phyloP scores from a whole-genome alignment of 2,888 invertebrate genomes.

The Marronus borbonicus region DNA sequence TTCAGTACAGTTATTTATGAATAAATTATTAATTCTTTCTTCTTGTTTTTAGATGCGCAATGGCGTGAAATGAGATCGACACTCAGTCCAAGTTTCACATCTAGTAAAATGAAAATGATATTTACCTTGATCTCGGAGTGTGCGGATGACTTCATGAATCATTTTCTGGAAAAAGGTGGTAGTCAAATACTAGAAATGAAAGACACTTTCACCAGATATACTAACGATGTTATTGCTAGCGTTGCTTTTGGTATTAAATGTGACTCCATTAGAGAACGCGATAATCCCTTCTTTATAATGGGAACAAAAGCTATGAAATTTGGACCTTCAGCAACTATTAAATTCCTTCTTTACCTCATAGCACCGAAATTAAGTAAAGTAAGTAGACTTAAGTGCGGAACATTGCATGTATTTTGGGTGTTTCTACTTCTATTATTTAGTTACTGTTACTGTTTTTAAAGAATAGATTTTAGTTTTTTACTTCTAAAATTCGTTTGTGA shows the following conservation, averaged over 20 bases:
- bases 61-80: constrained; percentile 65
- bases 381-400: background rate
- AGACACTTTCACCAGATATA: constrained; percentile 70
- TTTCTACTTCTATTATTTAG: background rate
- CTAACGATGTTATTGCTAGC: constrained; percentile 72
- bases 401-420: background rate
- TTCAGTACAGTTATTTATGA: no score
- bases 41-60: background rate
- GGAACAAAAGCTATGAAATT: constrained; percentile 68
- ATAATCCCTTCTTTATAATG: constrained; percentile 72
- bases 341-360: constrained; percentile 2
- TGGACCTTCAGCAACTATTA: background rate
- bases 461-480: no score
- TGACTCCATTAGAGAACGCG: constrained; percentile 70
- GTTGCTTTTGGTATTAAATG: constrained; percentile 72
- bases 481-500: no score
- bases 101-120: constrained; percentile 63
- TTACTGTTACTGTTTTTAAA: background rate
- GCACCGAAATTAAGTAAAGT: constrained; percentile 36
- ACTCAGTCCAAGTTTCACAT: constrained; percentile 64
- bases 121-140: constrained; percentile 61
- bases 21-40: background rate
- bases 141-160: constrained; percentile 51
- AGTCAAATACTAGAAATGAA: constrained; percentile 66
- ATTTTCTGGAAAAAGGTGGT: constrained; percentile 25